phyloP scores from a whole-genome alignment of 2,888 invertebrate genomes.

The Malacosoma neustria region DNA sequence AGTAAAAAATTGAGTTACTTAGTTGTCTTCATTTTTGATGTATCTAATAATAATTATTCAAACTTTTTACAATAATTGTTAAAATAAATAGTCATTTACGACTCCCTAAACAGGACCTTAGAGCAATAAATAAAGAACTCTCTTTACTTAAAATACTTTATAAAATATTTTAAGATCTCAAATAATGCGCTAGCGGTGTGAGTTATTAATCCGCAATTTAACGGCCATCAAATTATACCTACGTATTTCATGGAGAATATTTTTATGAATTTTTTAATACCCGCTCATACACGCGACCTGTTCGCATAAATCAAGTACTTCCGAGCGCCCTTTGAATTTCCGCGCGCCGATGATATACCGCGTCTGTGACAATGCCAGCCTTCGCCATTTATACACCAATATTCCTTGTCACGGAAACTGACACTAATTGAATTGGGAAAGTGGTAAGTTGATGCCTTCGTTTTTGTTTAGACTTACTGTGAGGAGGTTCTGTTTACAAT shows the following conservation, averaged over 20 bases:
- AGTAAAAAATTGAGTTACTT: too few relatives aligned
- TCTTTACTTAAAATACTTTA: too few relatives aligned
- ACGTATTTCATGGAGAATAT: conserved; percentile 45
- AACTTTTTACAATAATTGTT: too few relatives aligned
- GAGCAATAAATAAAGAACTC: too few relatives aligned
- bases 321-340: conserved; percentile 63
- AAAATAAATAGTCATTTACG: too few relatives aligned
- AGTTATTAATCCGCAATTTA: conserved; percentile 24
- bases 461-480: background rate
- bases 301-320: conserved; percentile 66
- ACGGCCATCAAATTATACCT: conserved; percentile 17
- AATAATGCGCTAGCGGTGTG: too few relatives aligned
- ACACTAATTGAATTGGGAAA: conserved; percentile 44
- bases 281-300: conserved; percentile 48
- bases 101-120: too few relatives aligned
- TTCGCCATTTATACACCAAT: conserved; percentile 50
- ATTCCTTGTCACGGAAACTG: conserved; percentile 48
- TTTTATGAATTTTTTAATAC: conserved; percentile 67
- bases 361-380: conserved; percentile 58
- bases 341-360: conserved; percentile 57
- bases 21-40: too few relatives aligned
- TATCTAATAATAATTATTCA: too few relatives aligned
- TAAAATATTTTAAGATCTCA: too few relatives aligned
- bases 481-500: background rate
- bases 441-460: conserved; percentile 6